These are phyloP conservation scores for Hypomesus transpacificus DNA, from an alignment of 2,113 vertebrate genomes.

Conservation along the genomic window DNA sequence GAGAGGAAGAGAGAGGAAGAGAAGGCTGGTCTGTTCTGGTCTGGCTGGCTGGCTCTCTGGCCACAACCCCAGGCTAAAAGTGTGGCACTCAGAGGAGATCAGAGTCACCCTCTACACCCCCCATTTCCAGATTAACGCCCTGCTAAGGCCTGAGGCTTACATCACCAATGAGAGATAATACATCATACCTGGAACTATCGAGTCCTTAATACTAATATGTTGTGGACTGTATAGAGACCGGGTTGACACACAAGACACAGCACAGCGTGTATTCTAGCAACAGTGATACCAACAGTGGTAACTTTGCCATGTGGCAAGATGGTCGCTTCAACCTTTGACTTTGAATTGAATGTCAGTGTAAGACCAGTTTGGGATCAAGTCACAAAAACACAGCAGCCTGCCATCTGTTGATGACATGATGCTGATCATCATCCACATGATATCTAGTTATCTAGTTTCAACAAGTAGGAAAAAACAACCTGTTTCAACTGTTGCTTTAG, in stretches of 20 bases:
- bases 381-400: slow-evolving; percentile 18
- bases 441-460: slow-evolving; percentile 43
- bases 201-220: background rate
- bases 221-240: background rate
- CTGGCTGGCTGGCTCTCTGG: background rate
- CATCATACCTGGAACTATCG: background rate
- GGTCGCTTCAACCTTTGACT: slow-evolving; percentile 1
- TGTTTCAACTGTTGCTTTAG: background rate
- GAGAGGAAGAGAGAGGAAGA: background rate
- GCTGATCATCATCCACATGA: slow-evolving; percentile 1
- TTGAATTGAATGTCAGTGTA: background rate
- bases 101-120: slow-evolving; percentile 4
- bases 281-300: background rate
- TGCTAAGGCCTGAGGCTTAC: background rate
- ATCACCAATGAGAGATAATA: background rate
- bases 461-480: slow-evolving; percentile 19
- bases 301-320: background rate
- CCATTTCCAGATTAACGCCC: slow-evolving; percentile 22
- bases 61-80: background rate
- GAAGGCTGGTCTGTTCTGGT: background rate
- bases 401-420: slow-evolving; percentile 47
- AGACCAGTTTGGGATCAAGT: slow-evolving; percentile 5
- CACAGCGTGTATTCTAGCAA: background rate
- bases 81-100: slow-evolving; percentile 4
- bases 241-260: background rate